A percentile compares a stretch with the other conserved stretches of the same genome.
phyloP scores from a whole-genome alignment of 2,888 invertebrate genomes.

The Drosophila leonis region DNA sequence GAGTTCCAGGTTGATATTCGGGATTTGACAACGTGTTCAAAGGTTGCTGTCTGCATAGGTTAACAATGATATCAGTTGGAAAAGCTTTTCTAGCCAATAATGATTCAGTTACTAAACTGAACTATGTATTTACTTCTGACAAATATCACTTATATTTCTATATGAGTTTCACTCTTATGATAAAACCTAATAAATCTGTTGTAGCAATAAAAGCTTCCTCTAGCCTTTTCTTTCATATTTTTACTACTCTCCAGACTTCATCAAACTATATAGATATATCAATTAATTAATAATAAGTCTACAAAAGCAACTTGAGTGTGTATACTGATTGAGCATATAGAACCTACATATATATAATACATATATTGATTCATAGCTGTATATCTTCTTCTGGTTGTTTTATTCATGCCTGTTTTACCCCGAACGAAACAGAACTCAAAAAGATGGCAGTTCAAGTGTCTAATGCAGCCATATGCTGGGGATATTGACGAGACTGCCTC shows the following conservation, averaged over 20 bases:
- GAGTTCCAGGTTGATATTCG: not conserved
- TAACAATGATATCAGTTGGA: not conserved
- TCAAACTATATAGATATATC: not conserved
- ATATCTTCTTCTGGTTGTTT: not conserved
- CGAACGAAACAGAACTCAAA: not conserved
- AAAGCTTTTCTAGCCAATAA: not conserved
- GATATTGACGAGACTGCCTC: slow-evolving; percentile 10
- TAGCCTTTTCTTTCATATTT: not conserved
- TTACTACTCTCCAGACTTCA: not conserved
- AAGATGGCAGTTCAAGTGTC: slow-evolving; percentile 41
- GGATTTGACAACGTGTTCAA: not conserved
- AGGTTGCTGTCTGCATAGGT: too few species aligned
- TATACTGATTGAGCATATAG: not conserved
- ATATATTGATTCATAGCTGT: not conserved
- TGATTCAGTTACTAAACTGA: not conserved
- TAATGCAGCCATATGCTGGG: slow-evolving; percentile 50
- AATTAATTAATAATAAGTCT: not conserved
- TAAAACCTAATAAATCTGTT: not conserved
- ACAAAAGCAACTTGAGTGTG: not conserved
- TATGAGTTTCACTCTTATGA: too few species aligned
- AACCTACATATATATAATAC: not conserved
- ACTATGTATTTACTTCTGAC: not conserved
- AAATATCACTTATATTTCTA: too few species aligned
- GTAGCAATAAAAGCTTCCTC: not conserved
- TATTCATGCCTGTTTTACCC: not conserved